A percentile compares a stretch with the other conserved stretches of the same genome.
Evolutionary conservation across 2,113 vertebrate species (phyloP).

Genomic region (Syngnathus scovelli): DNA sequence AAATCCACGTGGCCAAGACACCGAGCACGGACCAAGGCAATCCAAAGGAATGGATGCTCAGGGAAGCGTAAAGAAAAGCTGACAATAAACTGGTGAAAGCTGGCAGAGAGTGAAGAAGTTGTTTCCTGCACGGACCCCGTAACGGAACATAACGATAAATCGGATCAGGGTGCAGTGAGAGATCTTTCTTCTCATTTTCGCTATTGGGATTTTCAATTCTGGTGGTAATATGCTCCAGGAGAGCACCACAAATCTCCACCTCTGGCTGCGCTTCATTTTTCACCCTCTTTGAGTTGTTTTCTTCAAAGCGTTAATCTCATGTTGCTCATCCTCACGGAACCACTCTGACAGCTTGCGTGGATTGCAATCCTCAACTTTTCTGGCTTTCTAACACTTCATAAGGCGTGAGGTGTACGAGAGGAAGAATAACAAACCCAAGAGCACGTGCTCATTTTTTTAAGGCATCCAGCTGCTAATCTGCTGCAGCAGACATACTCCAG

Average conservation of each 20-base stretch:
- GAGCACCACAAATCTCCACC: constrained; percentile 43
- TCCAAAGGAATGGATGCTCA: constrained; percentile 26
- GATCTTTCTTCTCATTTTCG: constrained; percentile 20
- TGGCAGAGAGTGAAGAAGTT: constrained; percentile 28
- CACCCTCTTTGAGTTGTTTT: constrained; percentile 13
- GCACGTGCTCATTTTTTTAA: constrained; percentile 42
- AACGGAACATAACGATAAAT: constrained; percentile 2
- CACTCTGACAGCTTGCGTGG: constrained; percentile 26
- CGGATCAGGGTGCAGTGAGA: constrained; percentile 21
- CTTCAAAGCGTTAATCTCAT: constrained; percentile 11
- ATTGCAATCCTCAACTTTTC: constrained; percentile 12
- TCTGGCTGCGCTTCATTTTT: constrained; percentile 17
- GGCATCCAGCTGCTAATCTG: constrained; percentile 55
- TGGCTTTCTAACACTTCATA: constrained; percentile 20
- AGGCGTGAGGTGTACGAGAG: constrained; percentile 26
- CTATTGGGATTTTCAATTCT: constrained; percentile 27
- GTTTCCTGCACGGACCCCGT: constrained; percentile 16
- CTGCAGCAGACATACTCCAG: constrained; percentile 30
- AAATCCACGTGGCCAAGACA: constrained; percentile 42
- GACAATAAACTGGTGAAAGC: constrained; percentile 2
- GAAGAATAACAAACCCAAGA: constrained; percentile 25
- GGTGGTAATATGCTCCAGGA: constrained; percentile 35
- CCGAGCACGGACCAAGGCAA: constrained; percentile 39
- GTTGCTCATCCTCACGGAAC: neutral
- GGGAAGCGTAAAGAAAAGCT: constrained; percentile 15